Percentiles rank a stretch among this genome's conserved stretches.
phyloP scores from a whole-genome alignment of 2,888 invertebrate species.

The Aphodius sticticus region DNA sequence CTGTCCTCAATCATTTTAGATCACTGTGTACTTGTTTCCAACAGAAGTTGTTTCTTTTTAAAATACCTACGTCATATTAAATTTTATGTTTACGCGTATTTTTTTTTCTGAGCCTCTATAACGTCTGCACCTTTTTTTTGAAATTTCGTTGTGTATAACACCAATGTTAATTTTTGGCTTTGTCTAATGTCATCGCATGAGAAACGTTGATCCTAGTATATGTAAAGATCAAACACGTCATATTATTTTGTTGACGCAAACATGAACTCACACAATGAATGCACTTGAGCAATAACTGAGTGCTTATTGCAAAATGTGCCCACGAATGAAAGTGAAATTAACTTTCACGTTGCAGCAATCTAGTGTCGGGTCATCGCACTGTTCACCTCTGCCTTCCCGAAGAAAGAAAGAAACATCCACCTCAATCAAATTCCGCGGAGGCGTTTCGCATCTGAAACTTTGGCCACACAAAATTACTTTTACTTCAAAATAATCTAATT shows the following conservation, averaged over 20 bases:
- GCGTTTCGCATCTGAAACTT: not conserved
- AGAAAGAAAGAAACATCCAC: not conserved
- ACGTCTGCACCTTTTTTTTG: too few relatives aligned
- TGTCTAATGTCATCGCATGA: too few relatives aligned
- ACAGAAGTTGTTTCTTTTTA: too few relatives aligned
- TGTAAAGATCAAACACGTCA: not conserved
- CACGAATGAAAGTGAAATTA: not conserved
- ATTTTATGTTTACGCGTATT: too few relatives aligned
- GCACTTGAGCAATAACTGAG: not conserved
- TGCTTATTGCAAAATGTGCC: not conserved
- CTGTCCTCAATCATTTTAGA: too few relatives aligned
- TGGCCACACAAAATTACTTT: not conserved
- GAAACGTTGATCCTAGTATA: not conserved
- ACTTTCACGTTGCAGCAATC: not conserved
- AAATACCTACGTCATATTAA: too few relatives aligned
- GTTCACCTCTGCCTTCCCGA: not conserved
- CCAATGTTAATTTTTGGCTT: too few relatives aligned
- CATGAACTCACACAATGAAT: not conserved
- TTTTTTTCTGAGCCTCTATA: too few relatives aligned
- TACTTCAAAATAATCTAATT: not conserved
- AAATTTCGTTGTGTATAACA: too few relatives aligned
- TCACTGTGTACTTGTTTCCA: too few relatives aligned
- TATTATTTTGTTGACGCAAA: not conserved
- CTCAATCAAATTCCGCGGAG: not conserved
- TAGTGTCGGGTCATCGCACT: not conserved